These are phyloP conservation scores for Petaurus breviceps DNA, from an alignment of 2,113 vertebrate species.

Conservation along the genomic window DNA sequence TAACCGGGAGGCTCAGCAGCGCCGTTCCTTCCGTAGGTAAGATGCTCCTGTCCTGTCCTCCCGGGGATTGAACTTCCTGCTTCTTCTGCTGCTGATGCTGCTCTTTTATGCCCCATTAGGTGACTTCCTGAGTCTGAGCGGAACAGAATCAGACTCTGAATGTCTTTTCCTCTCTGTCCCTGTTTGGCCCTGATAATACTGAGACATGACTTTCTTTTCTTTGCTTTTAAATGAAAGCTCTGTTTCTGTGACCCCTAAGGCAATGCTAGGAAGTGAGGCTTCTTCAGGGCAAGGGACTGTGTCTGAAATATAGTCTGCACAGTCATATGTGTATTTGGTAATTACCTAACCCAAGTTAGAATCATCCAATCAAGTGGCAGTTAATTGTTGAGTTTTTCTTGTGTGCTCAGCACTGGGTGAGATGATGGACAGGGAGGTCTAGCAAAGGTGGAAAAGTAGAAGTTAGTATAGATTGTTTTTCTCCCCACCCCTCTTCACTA, in stretches of 20 bases:
- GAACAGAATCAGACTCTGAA: background rate
- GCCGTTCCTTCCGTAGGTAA: constrained; percentile 85
- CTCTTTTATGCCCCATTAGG: background rate
- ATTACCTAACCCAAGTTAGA: background rate
- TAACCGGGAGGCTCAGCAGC: constrained; percentile 84
- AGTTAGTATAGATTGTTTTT: background rate
- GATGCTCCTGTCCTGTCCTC: constrained; percentile 24
- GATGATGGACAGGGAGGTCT: background rate
- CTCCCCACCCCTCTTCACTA: background rate
- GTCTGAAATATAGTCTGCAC: background rate
- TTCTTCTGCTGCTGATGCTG: constrained; percentile 39
- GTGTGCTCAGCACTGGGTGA: background rate
- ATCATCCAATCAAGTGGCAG: background rate
- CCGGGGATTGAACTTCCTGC: constrained; percentile 1
- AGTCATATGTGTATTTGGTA: background rate
- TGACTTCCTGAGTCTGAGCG: background rate
- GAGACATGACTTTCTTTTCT: background rate
- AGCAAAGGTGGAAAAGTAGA: background rate
- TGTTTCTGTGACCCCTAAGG: background rate
- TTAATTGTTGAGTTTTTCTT: background rate
- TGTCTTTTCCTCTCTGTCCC: background rate
- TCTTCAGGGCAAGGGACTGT: background rate
- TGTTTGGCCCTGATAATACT: background rate
- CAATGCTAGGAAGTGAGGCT: background rate
- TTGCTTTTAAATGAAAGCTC: background rate